A percentile compares a stretch with the other conserved stretches of the same genome.
Conservation (phyloP, 1,140 invertebrate species). For the Pogonomyrmex californicus region DNA sequence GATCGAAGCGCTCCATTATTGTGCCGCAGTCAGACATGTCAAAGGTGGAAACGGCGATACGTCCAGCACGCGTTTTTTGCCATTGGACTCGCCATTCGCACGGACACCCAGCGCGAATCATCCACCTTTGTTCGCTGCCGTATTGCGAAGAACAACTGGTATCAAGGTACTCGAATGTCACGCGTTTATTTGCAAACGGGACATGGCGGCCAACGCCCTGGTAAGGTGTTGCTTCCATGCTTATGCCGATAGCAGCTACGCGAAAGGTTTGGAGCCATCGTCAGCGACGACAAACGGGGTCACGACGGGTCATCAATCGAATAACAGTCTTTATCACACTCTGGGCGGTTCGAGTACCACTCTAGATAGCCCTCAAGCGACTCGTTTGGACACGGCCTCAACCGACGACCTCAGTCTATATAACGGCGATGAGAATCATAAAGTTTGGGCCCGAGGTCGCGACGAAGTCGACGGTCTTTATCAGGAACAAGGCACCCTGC, state of each 20-base stretch:
- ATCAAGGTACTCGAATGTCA: conserved; percentile 99
- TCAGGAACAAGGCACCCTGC: conserved; percentile 91
- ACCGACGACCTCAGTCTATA: conserved; percentile 93
- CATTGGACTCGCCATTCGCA: conserved; percentile 98
- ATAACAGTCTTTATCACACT: conserved; percentile 84
- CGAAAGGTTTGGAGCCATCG: conserved; percentile 91
- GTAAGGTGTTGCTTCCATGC: conserved; percentile 98
- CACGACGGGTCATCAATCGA: conserved; percentile 73
- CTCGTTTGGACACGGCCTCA: conserved; percentile 88
- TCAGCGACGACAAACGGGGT: conserved; percentile 81
- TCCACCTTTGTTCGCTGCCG: conserved; percentile 98
- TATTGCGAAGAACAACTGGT: conserved; percentile 97
- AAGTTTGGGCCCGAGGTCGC: conserved; percentile 94
- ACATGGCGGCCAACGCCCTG: conserved; percentile 97
- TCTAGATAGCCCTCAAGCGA: conserved; percentile 85
- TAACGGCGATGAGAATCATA: conserved; percentile 97
- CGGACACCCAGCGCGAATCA: conserved; percentile 95
- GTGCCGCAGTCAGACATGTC: conserved; percentile 97
- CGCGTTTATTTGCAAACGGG: conserved; percentile 98
- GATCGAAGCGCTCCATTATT: conserved; percentile 98
- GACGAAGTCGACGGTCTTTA: conserved; percentile 92
- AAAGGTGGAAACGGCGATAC: conserved; percentile 89
- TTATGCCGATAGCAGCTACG: conserved; percentile 97
- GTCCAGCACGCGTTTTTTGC: conserved; percentile 95
- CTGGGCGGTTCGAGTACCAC: conserved; percentile 84